phyloP scores from a whole-genome alignment of 1,140 invertebrate genomes.

The Coenobita brevimanus region DNA sequence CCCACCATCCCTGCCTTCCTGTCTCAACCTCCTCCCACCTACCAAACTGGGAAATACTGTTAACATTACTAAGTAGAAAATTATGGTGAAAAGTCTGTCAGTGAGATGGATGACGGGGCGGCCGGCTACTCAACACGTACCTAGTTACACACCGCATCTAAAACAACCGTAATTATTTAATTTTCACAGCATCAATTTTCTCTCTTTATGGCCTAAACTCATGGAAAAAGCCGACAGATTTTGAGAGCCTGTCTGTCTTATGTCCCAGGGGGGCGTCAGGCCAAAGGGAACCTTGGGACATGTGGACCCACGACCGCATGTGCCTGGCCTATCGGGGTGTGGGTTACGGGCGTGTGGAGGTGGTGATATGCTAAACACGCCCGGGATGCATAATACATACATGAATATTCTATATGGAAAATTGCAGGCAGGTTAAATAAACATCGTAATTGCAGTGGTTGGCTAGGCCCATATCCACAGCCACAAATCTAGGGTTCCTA shows the following conservation, averaged over 20 bases:
- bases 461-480: slow-evolving; percentile 48
- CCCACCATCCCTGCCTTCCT: not conserved
- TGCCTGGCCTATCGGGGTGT: not conserved
- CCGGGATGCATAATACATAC: slow-evolving; percentile 49
- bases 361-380: slow-evolving; percentile 35
- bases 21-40: not conserved
- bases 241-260: not conserved
- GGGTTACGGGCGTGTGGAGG: slow-evolving; percentile 1
- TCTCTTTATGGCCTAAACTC: slow-evolving; percentile 55
- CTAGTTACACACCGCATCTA: slow-evolving; percentile 57
- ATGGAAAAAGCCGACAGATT: slow-evolving; percentile 37
- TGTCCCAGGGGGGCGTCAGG: not conserved
- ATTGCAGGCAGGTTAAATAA: slow-evolving; percentile 58
- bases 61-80: slow-evolving; percentile 60
- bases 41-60: not conserved
- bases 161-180: slow-evolving; percentile 59
- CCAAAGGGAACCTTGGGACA: not conserved
- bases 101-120: slow-evolving; percentile 32
- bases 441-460: slow-evolving; percentile 59
- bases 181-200: slow-evolving; percentile 64
- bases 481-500: not conserved
- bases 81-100: slow-evolving; percentile 41
- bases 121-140: slow-evolving; percentile 35
- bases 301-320: not conserved
- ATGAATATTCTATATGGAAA: slow-evolving; percentile 65